phyloP scores from a whole-genome alignment of 2,113 vertebrate genomes.

The Pseudolaguvia tuberculata region DNA sequence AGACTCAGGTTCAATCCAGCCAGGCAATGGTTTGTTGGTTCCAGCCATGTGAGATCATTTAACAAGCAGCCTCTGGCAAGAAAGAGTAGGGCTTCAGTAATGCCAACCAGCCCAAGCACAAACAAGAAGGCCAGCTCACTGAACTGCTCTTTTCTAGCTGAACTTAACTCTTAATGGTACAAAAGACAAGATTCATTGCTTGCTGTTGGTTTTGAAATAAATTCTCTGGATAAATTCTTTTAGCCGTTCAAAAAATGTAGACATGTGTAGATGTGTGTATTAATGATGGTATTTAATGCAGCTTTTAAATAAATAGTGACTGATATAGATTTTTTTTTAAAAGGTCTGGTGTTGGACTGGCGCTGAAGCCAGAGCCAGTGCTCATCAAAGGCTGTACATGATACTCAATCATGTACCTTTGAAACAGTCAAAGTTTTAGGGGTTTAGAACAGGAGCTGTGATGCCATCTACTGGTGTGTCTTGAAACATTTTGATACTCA shows the following conservation, averaged over 20 bases:
- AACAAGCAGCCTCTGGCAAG: slow-evolving; percentile 33
- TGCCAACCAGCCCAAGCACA: slow-evolving; percentile 35
- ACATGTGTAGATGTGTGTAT: background rate
- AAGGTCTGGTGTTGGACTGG: too few species aligned
- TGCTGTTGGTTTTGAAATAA: background rate
- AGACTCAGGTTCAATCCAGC: slow-evolving; percentile 17
- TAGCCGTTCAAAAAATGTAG: background rate
- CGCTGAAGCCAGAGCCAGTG: too few species aligned
- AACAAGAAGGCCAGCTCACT: background rate
- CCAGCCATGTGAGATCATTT: slow-evolving; percentile 32
- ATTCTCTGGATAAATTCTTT: background rate
- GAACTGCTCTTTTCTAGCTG: slow-evolving; percentile 21
- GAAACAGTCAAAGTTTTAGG: too few species aligned
- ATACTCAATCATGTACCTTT: too few species aligned
- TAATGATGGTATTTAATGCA: background rate
- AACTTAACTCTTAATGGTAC: background rate
- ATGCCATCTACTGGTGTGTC: too few species aligned
- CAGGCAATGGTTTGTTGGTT: slow-evolving; percentile 24
- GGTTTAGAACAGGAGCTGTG: too few species aligned
- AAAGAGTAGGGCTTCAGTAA: slow-evolving; percentile 19
- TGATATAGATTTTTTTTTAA: too few species aligned
- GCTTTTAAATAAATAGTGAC: too few species aligned
- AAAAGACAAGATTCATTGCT: background rate
- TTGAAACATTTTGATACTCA: too few species aligned
- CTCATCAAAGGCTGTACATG: too few species aligned